Percentiles rank a stretch among this genome's conserved stretches.
Evolutionary conservation across 2,113 vertebrate genomes (phyloP).

Genomic region (Seriola aureovittata): DNA sequence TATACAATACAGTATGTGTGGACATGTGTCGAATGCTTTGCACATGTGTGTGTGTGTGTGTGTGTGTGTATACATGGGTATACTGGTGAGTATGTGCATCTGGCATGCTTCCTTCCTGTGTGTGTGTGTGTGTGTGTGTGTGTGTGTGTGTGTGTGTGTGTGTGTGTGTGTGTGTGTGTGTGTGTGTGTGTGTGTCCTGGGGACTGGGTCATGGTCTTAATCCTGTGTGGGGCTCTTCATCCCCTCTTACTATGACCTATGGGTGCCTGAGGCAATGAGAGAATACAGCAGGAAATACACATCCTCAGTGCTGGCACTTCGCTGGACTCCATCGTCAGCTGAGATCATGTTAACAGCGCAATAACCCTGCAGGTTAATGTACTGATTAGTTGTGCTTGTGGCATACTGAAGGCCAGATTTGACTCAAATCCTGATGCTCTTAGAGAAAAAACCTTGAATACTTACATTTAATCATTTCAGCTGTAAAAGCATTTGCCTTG

Average conservation of each 20-base stretch:
- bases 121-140: neutral
- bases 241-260: slow-evolving; percentile 50
- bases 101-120: slow-evolving; percentile 25
- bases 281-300: slow-evolving; percentile 21
- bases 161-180: no score
- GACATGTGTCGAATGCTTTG: slow-evolving; percentile 24
- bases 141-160: no score
- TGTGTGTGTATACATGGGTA: slow-evolving; percentile 4
- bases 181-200: neutral
- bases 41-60: neutral
- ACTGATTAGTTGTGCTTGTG: neutral
- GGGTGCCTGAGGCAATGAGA: slow-evolving; percentile 46
- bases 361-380: neutral
- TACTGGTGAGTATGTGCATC: slow-evolving; percentile 11
- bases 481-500: slow-evolving; percentile 9
- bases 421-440: neutral
- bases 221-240: slow-evolving; percentile 41
- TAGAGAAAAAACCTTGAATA: slow-evolving; percentile 1
- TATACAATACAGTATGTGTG: neutral
- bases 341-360: slow-evolving; percentile 20
- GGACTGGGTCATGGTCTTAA: slow-evolving; percentile 51
- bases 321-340: slow-evolving; percentile 9
- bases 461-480: slow-evolving; percentile 3
- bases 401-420: neutral
- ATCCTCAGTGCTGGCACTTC: slow-evolving; percentile 25